phyloP scores from a whole-genome alignment of 2,113 vertebrate genomes.

The Catharus minimus region DNA sequence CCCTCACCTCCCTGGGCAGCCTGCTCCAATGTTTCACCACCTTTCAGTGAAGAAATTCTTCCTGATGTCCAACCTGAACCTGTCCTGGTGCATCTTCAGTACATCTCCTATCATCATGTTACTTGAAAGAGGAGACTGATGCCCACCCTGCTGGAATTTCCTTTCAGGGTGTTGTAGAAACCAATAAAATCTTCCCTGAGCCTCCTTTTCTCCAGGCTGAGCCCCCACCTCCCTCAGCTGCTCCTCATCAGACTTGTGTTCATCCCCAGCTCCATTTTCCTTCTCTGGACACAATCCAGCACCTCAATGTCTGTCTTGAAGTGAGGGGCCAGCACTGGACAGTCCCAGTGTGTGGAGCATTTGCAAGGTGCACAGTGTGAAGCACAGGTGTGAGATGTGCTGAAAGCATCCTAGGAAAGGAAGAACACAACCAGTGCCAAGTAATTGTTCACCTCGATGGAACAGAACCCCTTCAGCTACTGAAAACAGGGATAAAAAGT shows the following conservation, averaged over 20 bases:
- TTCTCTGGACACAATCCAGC: background rate
- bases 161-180: background rate
- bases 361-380: background rate
- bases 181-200: background rate
- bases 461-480: background rate
- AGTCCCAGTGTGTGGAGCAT: background rate
- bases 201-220: background rate
- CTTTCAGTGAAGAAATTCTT: background rate
- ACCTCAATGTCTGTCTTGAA: background rate
- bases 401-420: background rate
- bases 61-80: background rate
- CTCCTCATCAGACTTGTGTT: background rate
- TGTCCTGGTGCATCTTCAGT: background rate
- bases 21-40: background rate
- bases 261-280: accelerated
- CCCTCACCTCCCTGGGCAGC: background rate
- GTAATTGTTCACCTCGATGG: background rate
- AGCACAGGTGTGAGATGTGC: accelerated
- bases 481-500: background rate
- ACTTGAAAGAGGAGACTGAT: background rate
- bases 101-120: background rate
- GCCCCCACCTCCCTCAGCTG: background rate
- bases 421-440: background rate
- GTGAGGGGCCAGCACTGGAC: background rate
- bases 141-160: background rate